These are phyloP conservation scores for Gymnothorax reevesii DNA, from an alignment of 2,797 vertebrate genomes.

Conservation along the genomic window DNA sequence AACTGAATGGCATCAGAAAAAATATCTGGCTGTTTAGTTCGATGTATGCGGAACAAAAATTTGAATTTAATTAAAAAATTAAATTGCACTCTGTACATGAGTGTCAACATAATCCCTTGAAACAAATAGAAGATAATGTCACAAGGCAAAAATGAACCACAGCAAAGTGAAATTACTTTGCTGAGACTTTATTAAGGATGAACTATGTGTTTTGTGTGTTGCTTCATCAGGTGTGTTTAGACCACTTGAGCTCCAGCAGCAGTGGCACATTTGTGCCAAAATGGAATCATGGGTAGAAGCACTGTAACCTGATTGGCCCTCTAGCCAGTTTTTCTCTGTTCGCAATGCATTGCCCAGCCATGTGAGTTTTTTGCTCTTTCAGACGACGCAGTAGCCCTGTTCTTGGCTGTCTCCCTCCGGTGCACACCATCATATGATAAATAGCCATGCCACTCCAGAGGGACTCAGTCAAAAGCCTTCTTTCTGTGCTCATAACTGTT, in stretches of 20 bases:
- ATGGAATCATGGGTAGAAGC: neutral
- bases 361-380: neutral
- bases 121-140: too few relatives aligned
- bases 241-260: neutral
- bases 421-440: neutral
- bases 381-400: neutral
- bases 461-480: neutral
- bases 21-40: too few relatives aligned
- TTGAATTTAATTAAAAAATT: too few relatives aligned
- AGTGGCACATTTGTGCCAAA: neutral
- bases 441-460: neutral
- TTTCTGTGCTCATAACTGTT: neutral
- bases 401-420: neutral
- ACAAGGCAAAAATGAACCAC: too few relatives aligned
- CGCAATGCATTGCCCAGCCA: neutral
- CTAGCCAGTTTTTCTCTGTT: neutral
- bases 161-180: too few relatives aligned
- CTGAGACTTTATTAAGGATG: too few relatives aligned
- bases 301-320: neutral
- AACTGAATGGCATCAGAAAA: neutral
- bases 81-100: too few relatives aligned
- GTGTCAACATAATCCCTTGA: too few relatives aligned
- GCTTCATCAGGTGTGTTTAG: neutral
- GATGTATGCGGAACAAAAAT: too few relatives aligned
- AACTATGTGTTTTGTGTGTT: too few relatives aligned